phyloP scores from a whole-genome alignment of 2,888 invertebrate genomes.

The Perizoma affinitatum region DNA sequence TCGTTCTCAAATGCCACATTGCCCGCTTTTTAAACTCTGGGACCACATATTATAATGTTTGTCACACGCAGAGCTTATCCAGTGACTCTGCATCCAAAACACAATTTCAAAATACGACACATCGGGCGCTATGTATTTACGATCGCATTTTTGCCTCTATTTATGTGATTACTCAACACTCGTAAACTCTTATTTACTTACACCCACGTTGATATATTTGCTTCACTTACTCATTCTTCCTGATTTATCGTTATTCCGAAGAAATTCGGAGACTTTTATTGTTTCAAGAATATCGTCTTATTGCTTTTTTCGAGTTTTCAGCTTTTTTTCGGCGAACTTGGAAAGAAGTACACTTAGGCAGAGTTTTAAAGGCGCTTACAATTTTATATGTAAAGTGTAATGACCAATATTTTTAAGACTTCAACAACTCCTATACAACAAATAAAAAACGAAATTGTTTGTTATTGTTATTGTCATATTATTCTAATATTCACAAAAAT shows the following conservation, averaged over 20 bases:
- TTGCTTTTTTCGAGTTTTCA: conserved; percentile 20
- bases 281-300: conserved; percentile 22
- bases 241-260: conserved; percentile 26
- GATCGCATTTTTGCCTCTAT: conserved; percentile 59
- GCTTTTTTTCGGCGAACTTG: conserved; percentile 3
- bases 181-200: conserved; percentile 56
- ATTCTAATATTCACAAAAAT: too few species aligned
- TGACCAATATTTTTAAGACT: conserved; percentile 18
- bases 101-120: conserved; percentile 59
- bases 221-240: conserved; percentile 21
- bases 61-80: conserved; percentile 15
- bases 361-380: conserved; percentile 15
- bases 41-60: too few species aligned
- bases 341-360: conserved; percentile 22
- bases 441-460: background rate
- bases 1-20: too few species aligned
- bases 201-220: conserved; percentile 36
- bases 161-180: conserved; percentile 62
- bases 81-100: conserved; percentile 33
- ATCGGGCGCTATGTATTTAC: conserved; percentile 54
- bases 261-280: conserved; percentile 24
- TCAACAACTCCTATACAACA: conserved; percentile 1
- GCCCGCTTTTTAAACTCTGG: too few species aligned
- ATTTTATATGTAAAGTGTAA: conserved; percentile 19
- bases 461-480: background rate